Base-by-base conservation (phyloP, 1,140 invertebrate genomes). In the Eurosta solidaginis region DNA sequence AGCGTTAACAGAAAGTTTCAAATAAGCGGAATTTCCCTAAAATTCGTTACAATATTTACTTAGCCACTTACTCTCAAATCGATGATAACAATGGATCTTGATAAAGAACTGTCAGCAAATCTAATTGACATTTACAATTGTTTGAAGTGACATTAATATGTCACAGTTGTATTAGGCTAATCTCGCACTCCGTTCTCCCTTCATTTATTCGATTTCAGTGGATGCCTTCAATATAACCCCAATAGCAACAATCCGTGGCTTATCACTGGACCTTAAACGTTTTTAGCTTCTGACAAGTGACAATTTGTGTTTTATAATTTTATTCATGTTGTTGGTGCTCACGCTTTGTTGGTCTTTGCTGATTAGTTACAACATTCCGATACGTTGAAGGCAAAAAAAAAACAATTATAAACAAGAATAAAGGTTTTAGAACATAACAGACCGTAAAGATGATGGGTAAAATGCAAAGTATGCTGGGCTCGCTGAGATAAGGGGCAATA, bases 271-370 rank as follows among this genome's bases (percentile, higher is more conserved):
- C 17, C 59, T 68, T 68, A 68, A 68, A 68, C 59, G 59, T 68
- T 68, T 68, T 36, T 33, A 68, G 59, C 59, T 68, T 40, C 59
- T 68, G 59, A 68, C 59, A 40, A 68, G 59, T 68, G 59, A 40
- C 59, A 68, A 68, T 68, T 68, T 68, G 59, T n/a, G n/a, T 68
- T 68, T 68, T 68, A 68, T 40, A 68, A 68, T 68, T 68, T 68
- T 40, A 68, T 68, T 68, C 14, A 20, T 20, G 22, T 54, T 22
- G 5, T 33, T 59, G 27, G 5, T 59, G 54, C 27, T 36, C 12
- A 33, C n/a, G 54, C 54, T 59, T 68, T 68, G 59, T 68, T 68
- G 59, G 59, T 68, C n/a, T 29, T 29, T 42, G 59, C 33, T 68
- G 59, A 68, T 68, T 68, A 68, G 59, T 68, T 36, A 68, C 59